phyloP scores from a whole-genome alignment of 2,797 vertebrate genomes.

The Sebastes hopkinsi region DNA sequence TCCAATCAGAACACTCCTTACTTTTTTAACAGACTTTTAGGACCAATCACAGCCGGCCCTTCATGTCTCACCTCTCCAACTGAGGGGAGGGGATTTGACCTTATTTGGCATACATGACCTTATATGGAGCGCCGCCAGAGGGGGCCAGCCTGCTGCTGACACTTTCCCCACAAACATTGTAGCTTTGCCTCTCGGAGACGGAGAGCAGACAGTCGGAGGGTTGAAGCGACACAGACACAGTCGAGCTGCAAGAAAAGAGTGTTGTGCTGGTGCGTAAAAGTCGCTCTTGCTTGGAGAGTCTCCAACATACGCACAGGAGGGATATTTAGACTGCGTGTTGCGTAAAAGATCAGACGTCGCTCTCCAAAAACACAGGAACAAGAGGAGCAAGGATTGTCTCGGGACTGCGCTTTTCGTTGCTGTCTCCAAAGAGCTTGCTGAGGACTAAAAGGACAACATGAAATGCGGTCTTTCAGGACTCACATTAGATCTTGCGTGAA shows the following conservation, averaged over 20 bases:
- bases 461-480: conserved; percentile 16
- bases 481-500: neutral
- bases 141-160: conserved; percentile 72
- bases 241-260: conserved; percentile 11
- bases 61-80: neutral
- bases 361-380: conserved; percentile 18
- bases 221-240: conserved; percentile 39
- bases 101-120: conserved; percentile 74
- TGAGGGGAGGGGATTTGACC: conserved; percentile 51
- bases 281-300: neutral
- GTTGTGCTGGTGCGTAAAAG: conserved; percentile 23
- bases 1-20: conserved; percentile 68
- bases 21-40: conserved; percentile 33
- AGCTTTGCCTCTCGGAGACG: conserved; percentile 65
- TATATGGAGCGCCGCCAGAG: conserved; percentile 68
- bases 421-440: neutral
- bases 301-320: neutral
- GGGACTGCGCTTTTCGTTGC: conserved; percentile 2
- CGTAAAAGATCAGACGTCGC: conserved; percentile 25
- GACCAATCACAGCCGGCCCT: conserved; percentile 66
- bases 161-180: conserved; percentile 77
- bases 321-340: conserved; percentile 1
- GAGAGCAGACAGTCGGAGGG: conserved; percentile 62
- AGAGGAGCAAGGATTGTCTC: conserved; percentile 19
- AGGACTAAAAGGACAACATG: conserved; percentile 14